Percentiles rank a stretch among this genome's conserved stretches.
Conservation (phyloP, 2,888 invertebrate genomes). For the Xestia c-nigrum region DNA sequence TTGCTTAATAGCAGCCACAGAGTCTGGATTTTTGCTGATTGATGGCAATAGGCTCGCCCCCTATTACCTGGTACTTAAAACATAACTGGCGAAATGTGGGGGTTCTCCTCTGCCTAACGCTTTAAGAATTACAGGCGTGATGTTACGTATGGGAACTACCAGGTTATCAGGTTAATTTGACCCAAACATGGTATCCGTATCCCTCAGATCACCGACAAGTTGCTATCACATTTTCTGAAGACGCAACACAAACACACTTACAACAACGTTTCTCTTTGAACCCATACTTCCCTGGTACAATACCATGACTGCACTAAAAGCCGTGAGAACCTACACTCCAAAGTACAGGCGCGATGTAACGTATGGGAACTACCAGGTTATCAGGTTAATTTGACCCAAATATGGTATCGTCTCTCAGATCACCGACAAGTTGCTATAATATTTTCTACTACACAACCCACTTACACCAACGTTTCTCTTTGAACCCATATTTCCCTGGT, state of each 20-base stretch:
- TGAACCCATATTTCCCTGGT: slow-evolving; percentile 11
- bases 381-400: neutral
- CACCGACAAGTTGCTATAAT: slow-evolving; percentile 30
- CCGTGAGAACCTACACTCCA: slow-evolving; percentile 44
- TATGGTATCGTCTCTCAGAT: neutral
- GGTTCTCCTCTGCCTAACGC: too few relatives aligned
- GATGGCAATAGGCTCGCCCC: too few relatives aligned
- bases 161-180: neutral
- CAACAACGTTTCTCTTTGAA: slow-evolving; percentile 10
- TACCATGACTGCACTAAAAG: slow-evolving; percentile 44
- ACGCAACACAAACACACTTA: neutral
- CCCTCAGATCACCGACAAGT: slow-evolving; percentile 11
- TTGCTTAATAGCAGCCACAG: too few relatives aligned
- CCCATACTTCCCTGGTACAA: slow-evolving; percentile 21
- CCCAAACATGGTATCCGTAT: too few relatives aligned
- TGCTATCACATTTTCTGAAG: slow-evolving; percentile 40
- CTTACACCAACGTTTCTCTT: slow-evolving; percentile 12
- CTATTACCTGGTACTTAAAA: too few relatives aligned
- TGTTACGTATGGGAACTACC: too few relatives aligned
- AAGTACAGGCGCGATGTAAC: too few relatives aligned
- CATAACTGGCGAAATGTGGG: too few relatives aligned
- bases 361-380: too few relatives aligned
- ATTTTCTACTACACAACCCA: slow-evolving; percentile 19
- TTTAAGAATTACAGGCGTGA: too few relatives aligned
- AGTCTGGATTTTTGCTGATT: too few relatives aligned